phyloP scores from a whole-genome alignment of 1,140 invertebrate genomes.

The Dendrolimus punctatus region DNA sequence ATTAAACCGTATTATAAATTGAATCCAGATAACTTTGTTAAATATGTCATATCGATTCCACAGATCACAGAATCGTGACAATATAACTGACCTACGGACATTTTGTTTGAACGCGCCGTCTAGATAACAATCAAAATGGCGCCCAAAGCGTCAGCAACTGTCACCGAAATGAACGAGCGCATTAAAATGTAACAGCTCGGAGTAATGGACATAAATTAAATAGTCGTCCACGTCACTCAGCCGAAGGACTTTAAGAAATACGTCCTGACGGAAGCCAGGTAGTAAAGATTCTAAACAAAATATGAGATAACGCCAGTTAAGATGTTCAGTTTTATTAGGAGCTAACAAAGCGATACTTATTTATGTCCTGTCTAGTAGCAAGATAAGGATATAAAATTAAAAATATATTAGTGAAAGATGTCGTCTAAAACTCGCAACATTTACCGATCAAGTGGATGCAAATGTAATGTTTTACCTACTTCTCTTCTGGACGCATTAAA shows the following conservation, averaged over 20 bases:
- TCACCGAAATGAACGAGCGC: slow-evolving; percentile 52
- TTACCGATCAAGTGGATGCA: too few species aligned
- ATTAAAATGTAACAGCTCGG: slow-evolving; percentile 50
- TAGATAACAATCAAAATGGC: slow-evolving; percentile 60
- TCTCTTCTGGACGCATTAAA: too few species aligned
- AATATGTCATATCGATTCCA: not conserved
- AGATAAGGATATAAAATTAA: slow-evolving; percentile 18
- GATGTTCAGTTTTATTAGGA: slow-evolving; percentile 64
- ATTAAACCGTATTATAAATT: too few species aligned
- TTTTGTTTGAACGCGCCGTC: slow-evolving; percentile 27
- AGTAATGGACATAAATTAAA: slow-evolving; percentile 66
- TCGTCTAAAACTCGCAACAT: too few species aligned
- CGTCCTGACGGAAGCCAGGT: slow-evolving; percentile 62
- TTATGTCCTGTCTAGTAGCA: slow-evolving; percentile 39
- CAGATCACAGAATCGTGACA: slow-evolving; percentile 9
- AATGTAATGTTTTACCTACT: too few species aligned
- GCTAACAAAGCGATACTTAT: slow-evolving; percentile 57
- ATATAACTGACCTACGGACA: slow-evolving; percentile 15
- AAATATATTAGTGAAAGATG: too few species aligned
- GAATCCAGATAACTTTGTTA: not conserved
- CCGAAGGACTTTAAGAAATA: slow-evolving; percentile 47
- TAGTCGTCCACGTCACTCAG: slow-evolving; percentile 57
- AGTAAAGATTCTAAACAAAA: slow-evolving; percentile 65
- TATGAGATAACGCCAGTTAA: slow-evolving; percentile 61
- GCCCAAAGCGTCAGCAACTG: slow-evolving; percentile 57